Conservation (phyloP, 2,888 invertebrate species). For the Agrotis puta region DNA sequence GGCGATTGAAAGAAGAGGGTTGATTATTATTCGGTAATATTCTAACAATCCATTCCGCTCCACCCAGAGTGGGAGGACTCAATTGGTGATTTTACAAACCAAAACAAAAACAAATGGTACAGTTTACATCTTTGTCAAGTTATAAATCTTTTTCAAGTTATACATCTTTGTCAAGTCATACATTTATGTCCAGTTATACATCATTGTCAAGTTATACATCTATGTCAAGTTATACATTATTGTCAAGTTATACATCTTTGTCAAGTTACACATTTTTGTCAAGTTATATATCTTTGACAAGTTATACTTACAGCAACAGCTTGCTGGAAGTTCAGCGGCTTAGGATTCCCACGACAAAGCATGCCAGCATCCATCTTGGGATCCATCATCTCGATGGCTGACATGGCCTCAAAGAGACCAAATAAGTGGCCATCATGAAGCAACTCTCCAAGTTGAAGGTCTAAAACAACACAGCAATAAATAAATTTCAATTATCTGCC, state of each 20-base stretch:
- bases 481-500: too few relatives aligned
- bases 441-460: constrained; percentile 96
- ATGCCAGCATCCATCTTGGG: constrained; percentile 99
- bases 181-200: too few relatives aligned
- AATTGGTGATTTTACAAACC: too few relatives aligned
- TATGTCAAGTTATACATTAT: constrained; percentile 44
- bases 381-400: constrained; percentile 99
- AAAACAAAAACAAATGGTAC: background rate
- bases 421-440: constrained; percentile 96
- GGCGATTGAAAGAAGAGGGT: too few relatives aligned
- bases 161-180: constrained; percentile 46
- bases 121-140: too few relatives aligned
- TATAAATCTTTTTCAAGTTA: constrained; percentile 15
- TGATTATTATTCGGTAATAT: too few relatives aligned
- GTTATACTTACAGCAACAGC: constrained; percentile 93
- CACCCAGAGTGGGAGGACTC: too few relatives aligned
- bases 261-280: constrained; percentile 52
- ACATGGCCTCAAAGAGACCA: constrained; percentile 99
- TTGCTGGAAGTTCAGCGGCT: constrained; percentile 96
- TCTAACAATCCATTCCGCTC: too few relatives aligned
- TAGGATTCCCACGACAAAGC: constrained; percentile 96
- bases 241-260: too few relatives aligned
- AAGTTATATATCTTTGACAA: too few relatives aligned
- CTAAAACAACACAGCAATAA: constrained; percentile 79
- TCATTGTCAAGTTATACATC: constrained; percentile 36